Conservation (phyloP, 2,888 invertebrate species). For the Lycophotia porphyrea region DNA sequence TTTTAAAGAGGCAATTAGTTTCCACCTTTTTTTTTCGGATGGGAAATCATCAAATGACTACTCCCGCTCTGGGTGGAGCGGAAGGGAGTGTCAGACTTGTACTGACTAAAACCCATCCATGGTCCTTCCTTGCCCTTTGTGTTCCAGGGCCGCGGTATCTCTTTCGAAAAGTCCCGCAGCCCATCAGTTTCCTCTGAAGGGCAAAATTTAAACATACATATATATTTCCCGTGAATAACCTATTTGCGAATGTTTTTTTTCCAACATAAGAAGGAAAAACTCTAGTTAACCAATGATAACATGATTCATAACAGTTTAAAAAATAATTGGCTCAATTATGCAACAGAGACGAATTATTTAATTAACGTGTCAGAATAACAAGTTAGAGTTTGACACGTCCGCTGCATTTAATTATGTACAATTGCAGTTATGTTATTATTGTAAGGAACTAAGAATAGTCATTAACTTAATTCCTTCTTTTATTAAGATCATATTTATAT, state of each 20-base stretch:
- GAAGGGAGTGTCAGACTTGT: no score
- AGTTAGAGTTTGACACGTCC: neutral
- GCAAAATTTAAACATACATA: no score
- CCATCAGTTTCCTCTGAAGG: no score
- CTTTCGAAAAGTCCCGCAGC: no score
- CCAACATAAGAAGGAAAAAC: neutral
- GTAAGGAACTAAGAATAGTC: neutral
- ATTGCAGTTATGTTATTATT: constrained; percentile 3
- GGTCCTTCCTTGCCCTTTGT: no score
- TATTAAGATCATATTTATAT: neutral
- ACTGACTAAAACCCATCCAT: no score
- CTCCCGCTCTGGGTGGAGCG: no score
- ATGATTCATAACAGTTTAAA: neutral
- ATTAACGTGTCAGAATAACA: neutral
- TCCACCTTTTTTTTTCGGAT: no score
- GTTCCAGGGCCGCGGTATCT: no score
- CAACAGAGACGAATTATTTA: neutral
- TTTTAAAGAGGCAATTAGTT: no score
- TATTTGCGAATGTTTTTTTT: neutral
- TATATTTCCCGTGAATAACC: no score
- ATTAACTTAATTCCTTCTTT: neutral
- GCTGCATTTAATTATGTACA: constrained; percentile 2
- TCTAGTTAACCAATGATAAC: neutral
- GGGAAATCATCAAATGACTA: no score
- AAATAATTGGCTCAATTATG: constrained; percentile 9